A percentile compares a stretch with the other conserved stretches of the same genome.
phyloP scores from a whole-genome alignment of 2,797 vertebrate species.

The Ataeniobius toweri region DNA sequence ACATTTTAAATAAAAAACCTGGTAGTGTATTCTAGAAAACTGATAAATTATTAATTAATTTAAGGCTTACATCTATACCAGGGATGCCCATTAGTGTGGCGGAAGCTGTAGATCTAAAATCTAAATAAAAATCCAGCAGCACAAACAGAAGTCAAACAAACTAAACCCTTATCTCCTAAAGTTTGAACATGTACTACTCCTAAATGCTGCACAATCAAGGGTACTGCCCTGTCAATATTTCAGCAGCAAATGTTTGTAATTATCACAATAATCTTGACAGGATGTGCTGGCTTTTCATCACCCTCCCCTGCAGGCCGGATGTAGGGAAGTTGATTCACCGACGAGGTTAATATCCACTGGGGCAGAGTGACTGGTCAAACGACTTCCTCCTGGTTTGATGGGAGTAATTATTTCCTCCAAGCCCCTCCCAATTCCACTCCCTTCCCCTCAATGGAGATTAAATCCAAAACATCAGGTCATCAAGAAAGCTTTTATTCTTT shows the following conservation, averaged over 20 bases:
- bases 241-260: constrained; percentile 38
- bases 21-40: not conserved
- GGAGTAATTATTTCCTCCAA: constrained; percentile 72
- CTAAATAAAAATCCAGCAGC: not conserved
- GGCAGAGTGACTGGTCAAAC: constrained; percentile 63
- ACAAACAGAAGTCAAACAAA: not conserved
- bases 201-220: not conserved
- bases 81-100: not conserved
- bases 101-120: not conserved
- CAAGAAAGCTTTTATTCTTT: constrained; percentile 7
- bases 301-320: constrained; percentile 58
- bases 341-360: constrained; percentile 65
- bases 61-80: not conserved
- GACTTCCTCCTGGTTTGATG: constrained; percentile 70
- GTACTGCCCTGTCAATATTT: constrained; percentile 3
- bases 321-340: constrained; percentile 56
- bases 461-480: constrained; percentile 46
- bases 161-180: not conserved
- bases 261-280: constrained; percentile 40
- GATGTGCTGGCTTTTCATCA: constrained; percentile 40
- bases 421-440: constrained; percentile 56
- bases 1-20: not conserved
- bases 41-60: not conserved
- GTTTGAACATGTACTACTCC: not conserved
- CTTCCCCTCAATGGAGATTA: constrained; percentile 34